Evolutionary conservation across 1,140 invertebrate genomes (phyloP).

Genomic region (Macrotrachela quadricornifera): DNA sequence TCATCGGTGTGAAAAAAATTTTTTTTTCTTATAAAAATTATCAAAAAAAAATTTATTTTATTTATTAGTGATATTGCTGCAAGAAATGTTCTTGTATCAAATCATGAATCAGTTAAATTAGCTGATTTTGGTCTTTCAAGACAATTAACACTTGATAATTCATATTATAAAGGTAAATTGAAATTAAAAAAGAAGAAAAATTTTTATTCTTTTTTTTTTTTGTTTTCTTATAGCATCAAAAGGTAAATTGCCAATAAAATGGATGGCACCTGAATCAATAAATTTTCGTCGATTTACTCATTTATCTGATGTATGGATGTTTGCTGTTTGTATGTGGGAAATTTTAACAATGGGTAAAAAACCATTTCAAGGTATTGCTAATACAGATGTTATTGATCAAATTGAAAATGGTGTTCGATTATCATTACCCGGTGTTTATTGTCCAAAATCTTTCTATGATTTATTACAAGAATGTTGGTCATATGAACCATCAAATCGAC

Average conservation of each 20-base stretch:
- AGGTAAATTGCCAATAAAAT: slow-evolving; percentile 88
- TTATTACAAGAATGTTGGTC: slow-evolving; percentile 88
- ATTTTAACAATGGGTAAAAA: slow-evolving; percentile 93
- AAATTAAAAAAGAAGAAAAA: background rate
- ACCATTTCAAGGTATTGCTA: slow-evolving; percentile 79
- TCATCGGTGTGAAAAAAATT: slow-evolving; percentile 44
- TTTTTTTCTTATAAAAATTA: background rate
- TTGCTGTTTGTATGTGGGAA: slow-evolving; percentile 97
- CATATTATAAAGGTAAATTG: slow-evolving; percentile 48
- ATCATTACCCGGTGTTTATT: slow-evolving; percentile 53
- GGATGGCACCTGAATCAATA: slow-evolving; percentile 98
- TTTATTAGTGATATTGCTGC: slow-evolving; percentile 57
- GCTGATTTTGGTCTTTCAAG: slow-evolving; percentile 83
- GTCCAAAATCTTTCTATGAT: slow-evolving; percentile 74
- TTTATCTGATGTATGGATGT: slow-evolving; percentile 98
- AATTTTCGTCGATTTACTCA: slow-evolving; percentile 89
- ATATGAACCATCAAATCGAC: slow-evolving; percentile 33
- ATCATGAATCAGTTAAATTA: slow-evolving; percentile 76
- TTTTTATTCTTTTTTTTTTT: slow-evolving; percentile 5
- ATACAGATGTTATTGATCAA: slow-evolving; percentile 85
- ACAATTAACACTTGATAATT: slow-evolving; percentile 72
- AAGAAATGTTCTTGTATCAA: slow-evolving; percentile 83
- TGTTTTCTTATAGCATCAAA: slow-evolving; percentile 45
- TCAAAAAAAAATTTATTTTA: background rate
- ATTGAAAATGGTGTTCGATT: slow-evolving; percentile 81